Base-by-base conservation (phyloP, 2,797 vertebrate genomes). In the Coilia nasus region DNA sequence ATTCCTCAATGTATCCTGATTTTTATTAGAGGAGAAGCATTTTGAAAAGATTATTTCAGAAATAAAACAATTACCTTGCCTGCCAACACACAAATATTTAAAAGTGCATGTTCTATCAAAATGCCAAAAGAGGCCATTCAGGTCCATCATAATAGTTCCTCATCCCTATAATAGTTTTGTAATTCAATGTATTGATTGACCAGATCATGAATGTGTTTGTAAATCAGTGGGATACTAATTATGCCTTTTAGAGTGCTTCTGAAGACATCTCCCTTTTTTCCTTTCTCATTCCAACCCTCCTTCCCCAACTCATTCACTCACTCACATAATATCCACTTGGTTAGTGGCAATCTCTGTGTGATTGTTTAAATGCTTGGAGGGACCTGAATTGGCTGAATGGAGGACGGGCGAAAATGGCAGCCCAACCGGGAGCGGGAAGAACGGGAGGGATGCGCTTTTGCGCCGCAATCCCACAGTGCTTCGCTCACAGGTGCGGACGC, bases 401-500 rank as follows among this genome's bases (percentile, higher is more conserved):
- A 60, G 82, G 41, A 31, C 41, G 35, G 41, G 71, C 41, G 9
- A 91, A 90, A 92, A 91, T 67, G 83, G 88, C 88, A 92, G 71
- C 31, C 71, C 71, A 31, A 44, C 44, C 44, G 15, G 92, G 92
- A 91, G 90, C 86, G 89, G 91, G 10, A 19, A 78, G 71, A 78
- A 78, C 19, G 19, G 71, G 71, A 44, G 35, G 35, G 17, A 21
- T 31, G 35, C 44, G 92, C 89, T 91, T 93, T 91, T 93, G 91
- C 90, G 15, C 88, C 90, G 86, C 93, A 94, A 94, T 95, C 94
- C 93, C 93, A 94, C 90, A 88, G 90, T 93, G 91, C 90, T 92
- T 93, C 91, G 94, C 91, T 94, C 94, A 94, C 94, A 95, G 95
- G 95, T 95, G 94, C 94, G 93, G 35, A 23, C 92, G 91, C 91